Evolutionary conservation across 2,797 vertebrate species (phyloP).

Genomic region (Masticophis lateralis): DNA sequence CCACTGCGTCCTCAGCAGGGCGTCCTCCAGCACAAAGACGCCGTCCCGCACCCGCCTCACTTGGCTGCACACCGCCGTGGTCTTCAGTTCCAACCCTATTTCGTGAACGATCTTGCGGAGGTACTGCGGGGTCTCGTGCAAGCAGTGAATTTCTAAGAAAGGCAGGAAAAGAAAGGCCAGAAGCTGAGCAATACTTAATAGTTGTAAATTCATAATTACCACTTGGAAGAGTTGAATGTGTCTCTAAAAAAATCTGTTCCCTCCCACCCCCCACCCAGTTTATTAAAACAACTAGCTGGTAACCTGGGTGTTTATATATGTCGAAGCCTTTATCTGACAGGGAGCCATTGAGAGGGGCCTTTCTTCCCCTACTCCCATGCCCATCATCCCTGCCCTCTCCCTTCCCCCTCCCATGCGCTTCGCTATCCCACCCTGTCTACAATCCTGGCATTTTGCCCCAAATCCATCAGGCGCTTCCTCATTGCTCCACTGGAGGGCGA

Average conservation of each 20-base stretch:
- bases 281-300: neutral
- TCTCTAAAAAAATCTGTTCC: neutral
- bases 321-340: too few relatives aligned
- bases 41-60: conserved; percentile 86
- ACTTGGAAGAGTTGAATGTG: neutral
- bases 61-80: conserved; percentile 80
- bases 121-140: conserved; percentile 90
- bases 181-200: neutral
- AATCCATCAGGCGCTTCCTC: too few relatives aligned
- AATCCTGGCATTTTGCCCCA: too few relatives aligned
- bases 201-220: neutral
- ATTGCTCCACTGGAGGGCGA: too few relatives aligned
- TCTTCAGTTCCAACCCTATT: conserved; percentile 89
- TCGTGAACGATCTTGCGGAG: conserved; percentile 87
- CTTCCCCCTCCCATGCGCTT: too few relatives aligned
- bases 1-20: conserved; percentile 84
- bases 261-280: neutral
- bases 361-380: too few relatives aligned
- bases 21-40: conserved; percentile 78
- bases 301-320: too few relatives aligned
- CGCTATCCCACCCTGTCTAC: too few relatives aligned
- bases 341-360: too few relatives aligned
- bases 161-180: conserved; percentile 20
- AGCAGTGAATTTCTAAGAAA: conserved; percentile 85
- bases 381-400: too few relatives aligned